These are phyloP conservation scores for Hylomyscus alleni DNA, from an alignment of 2,797 vertebrate genomes.

Conservation along the genomic window DNA sequence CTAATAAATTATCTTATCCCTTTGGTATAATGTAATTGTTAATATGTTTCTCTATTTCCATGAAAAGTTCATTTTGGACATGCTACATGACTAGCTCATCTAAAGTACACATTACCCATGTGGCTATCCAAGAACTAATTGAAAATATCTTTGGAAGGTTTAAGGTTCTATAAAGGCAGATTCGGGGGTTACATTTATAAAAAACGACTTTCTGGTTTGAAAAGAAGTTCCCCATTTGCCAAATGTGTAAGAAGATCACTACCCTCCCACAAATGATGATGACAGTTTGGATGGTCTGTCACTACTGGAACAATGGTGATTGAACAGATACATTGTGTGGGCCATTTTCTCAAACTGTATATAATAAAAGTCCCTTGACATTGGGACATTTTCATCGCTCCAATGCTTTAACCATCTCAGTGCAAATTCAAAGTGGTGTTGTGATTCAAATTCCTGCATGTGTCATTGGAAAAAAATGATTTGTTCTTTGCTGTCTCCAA, in stretches of 20 bases:
- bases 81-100: neutral
- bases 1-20: neutral
- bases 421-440: neutral
- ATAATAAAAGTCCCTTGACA: neutral
- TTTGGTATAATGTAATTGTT: neutral
- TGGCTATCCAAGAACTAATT: neutral
- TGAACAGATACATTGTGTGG: neutral
- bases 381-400: neutral
- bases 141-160: constrained; percentile 26
- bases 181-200: constrained; percentile 14
- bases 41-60: neutral
- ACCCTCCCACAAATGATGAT: neutral
- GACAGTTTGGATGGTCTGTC: neutral
- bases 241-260: neutral
- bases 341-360: neutral
- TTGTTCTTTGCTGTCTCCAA: neutral
- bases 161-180: neutral
- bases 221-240: neutral
- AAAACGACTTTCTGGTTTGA: neutral
- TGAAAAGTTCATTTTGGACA: neutral
- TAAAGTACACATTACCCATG: neutral
- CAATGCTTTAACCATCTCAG: neutral
- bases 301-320: neutral
- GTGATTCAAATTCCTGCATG: neutral
- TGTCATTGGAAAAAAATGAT: too few relatives aligned